A percentile compares a stretch with the other conserved stretches of the same genome.
Conservation (phyloP, 2,888 invertebrate genomes). For the Vesta saturnalis region DNA sequence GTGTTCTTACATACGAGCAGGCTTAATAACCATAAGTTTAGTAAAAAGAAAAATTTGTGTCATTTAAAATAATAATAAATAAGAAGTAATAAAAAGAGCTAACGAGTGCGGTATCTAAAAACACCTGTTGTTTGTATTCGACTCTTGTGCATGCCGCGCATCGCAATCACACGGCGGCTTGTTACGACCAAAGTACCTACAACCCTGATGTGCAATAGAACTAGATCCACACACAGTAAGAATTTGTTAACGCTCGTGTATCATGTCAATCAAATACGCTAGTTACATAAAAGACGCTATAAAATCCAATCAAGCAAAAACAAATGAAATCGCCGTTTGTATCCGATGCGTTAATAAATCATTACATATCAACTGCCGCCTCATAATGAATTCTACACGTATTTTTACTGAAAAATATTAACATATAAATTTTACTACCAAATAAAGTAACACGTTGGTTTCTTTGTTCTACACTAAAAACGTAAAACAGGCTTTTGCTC, state of each 20-base stretch:
- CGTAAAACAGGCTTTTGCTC: too few species aligned
- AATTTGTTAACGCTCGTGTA: constrained; percentile 50
- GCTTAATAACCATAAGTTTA: background rate
- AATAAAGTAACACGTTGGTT: too few species aligned
- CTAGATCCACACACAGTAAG: constrained; percentile 45
- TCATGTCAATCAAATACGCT: constrained; percentile 49
- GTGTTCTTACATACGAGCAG: background rate
- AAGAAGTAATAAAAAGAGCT: constrained; percentile 46
- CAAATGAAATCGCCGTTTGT: constrained; percentile 9
- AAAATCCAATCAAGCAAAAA: constrained; percentile 31
- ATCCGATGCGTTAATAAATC: background rate
- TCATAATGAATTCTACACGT: background rate
- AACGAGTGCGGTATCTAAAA: constrained; percentile 51
- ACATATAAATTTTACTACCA: background rate
- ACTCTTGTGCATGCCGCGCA: constrained; percentile 51
- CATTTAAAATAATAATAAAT: constrained; percentile 53
- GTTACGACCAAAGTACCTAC: constrained; percentile 51
- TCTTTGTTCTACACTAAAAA: too few species aligned
- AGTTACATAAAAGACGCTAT: constrained; percentile 33
- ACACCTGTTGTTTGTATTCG: constrained; percentile 52
- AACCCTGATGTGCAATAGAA: constrained; percentile 49
- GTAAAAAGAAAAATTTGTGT: constrained; percentile 45
- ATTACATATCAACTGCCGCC: background rate
- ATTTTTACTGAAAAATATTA: background rate
- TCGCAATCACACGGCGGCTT: constrained; percentile 52